phyloP scores from a whole-genome alignment of 1,140 invertebrate species.

The Eurytemora carolleeae region DNA sequence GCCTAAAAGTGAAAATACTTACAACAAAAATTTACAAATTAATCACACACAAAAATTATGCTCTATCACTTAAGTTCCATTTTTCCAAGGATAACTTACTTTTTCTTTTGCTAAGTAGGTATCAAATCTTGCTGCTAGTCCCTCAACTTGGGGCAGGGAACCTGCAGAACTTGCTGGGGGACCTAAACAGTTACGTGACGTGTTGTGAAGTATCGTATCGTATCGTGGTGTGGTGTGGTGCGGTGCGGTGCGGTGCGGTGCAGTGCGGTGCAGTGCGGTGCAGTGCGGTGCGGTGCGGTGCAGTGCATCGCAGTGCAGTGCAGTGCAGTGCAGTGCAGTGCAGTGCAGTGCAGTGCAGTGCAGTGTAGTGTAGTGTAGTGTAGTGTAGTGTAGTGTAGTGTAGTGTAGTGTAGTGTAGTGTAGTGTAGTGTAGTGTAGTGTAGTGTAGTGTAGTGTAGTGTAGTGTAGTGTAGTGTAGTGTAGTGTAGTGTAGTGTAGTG shows the following conservation, averaged over 20 bases:
- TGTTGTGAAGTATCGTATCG: not conserved
- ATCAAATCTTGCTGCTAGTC: slow-evolving; percentile 2
- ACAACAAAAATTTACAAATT: no score
- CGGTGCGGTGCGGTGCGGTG: not conserved
- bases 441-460: not conserved
- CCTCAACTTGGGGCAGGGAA: slow-evolving; percentile 3
- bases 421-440: not conserved
- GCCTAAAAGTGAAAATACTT: no score
- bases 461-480: no score
- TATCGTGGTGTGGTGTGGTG: not conserved
- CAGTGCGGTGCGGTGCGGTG: not conserved
- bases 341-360: not conserved
- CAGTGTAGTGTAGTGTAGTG: not conserved
- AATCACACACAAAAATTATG: no score
- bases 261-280: not conserved
- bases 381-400: not conserved
- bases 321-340: not conserved
- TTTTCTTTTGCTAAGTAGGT: not conserved
- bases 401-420: not conserved
- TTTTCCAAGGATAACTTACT: no score
- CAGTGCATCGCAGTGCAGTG: no score
- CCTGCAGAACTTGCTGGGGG: no score
- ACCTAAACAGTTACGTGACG: no score
- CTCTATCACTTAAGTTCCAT: no score
- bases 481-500: no score